These are phyloP conservation scores for Pandion haliaetus DNA, from an alignment of 2,113 vertebrate species.

Conservation along the genomic window DNA sequence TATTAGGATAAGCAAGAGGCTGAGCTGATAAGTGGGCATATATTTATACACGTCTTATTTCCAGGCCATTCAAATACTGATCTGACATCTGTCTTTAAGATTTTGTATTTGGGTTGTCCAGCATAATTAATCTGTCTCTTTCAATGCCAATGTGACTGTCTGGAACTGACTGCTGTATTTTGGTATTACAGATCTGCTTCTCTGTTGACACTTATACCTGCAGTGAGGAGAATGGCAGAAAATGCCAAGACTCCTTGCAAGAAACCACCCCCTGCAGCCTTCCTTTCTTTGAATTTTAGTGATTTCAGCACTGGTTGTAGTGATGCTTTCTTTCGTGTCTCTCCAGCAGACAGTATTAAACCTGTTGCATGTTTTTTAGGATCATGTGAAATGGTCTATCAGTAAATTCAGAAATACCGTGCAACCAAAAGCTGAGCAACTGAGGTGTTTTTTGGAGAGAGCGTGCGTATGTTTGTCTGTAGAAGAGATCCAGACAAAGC, in stretches of 20 bases:
- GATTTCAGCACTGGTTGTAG: background rate
- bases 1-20: background rate
- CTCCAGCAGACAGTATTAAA: background rate
- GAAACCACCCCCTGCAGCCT: background rate
- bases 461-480: background rate
- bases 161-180: background rate
- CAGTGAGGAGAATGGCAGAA: background rate
- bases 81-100: background rate
- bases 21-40: background rate
- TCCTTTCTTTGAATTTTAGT: background rate
- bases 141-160: background rate
- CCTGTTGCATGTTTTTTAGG: background rate
- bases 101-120: background rate
- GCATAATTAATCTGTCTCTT: background rate
- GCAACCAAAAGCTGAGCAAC: background rate
- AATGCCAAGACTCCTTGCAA: background rate
- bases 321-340: background rate
- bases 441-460: background rate
- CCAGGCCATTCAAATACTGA: background rate
- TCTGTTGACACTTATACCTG: rapidly evolving
- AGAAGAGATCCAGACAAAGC: background rate
- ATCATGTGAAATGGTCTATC: background rate
- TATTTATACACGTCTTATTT: background rate
- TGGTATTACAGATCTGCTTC: background rate
- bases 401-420: background rate